phyloP scores from a whole-genome alignment of 1,140 invertebrate species.

The Brachionus calyciflorus region DNA sequence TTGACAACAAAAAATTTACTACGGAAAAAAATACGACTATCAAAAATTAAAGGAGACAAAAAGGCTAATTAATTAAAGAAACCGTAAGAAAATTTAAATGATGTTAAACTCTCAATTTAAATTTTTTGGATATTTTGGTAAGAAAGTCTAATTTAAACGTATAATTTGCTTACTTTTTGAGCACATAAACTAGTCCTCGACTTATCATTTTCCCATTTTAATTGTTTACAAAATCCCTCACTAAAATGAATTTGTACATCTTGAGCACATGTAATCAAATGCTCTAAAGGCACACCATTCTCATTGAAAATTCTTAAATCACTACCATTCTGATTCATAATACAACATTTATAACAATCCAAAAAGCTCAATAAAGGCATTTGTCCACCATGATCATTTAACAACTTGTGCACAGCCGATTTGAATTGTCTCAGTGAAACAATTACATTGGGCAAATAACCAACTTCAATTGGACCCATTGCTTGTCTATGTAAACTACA shows the following conservation, averaged over 20 bases:
- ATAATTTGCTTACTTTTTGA: slow-evolving; percentile 63
- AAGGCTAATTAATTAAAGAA: no score
- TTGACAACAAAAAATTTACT: no score
- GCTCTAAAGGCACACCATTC: slow-evolving; percentile 76
- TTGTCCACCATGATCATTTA: slow-evolving; percentile 69
- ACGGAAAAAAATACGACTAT: no score
- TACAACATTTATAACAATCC: slow-evolving; percentile 65
- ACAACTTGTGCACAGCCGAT: slow-evolving; percentile 67
- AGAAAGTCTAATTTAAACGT: no score
- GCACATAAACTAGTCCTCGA: slow-evolving; percentile 54
- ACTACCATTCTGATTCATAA: slow-evolving; percentile 68
- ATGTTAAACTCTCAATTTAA: no score
- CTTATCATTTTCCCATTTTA: slow-evolving; percentile 44
- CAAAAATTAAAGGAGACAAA: no score
- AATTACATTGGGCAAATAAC: slow-evolving; percentile 69
- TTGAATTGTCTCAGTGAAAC: slow-evolving; percentile 69
- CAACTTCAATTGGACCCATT: slow-evolving; percentile 53
- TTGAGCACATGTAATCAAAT: slow-evolving; percentile 77
- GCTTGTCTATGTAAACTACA: slow-evolving; percentile 61
- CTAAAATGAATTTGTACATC: slow-evolving; percentile 66
- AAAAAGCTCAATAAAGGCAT: slow-evolving; percentile 70
- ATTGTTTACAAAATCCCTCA: slow-evolving; percentile 36
- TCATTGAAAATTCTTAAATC: slow-evolving; percentile 57
- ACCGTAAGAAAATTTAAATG: no score
- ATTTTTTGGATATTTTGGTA: no score